Conservation (phyloP, 2,797 vertebrate species). For the Limosa lapponica region DNA sequence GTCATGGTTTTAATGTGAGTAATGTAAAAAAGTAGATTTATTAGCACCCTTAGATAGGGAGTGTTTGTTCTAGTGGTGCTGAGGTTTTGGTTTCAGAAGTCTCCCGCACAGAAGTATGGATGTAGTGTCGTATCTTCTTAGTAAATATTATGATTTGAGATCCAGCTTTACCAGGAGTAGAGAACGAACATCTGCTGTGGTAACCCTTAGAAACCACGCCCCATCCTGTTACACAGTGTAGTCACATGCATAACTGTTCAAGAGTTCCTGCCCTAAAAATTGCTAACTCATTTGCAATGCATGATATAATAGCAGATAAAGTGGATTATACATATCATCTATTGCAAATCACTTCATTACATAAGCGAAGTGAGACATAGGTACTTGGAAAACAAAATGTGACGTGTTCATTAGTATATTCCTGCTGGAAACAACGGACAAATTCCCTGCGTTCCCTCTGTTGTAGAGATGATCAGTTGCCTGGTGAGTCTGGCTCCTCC, state of each 20-base stretch:
- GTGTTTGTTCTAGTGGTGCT: not conserved
- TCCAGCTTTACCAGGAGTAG: not conserved
- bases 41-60: fast-evolving
- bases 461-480: not conserved
- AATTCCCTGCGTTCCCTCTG: not conserved
- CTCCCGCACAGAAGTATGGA: not conserved
- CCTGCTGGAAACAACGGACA: not conserved
- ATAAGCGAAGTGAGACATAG: not conserved
- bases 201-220: not conserved
- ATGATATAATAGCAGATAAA: not conserved
- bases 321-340: not conserved
- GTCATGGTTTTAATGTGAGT: not conserved
- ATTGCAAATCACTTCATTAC: not conserved
- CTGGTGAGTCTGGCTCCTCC: not conserved
- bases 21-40: not conserved
- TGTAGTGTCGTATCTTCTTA: not conserved
- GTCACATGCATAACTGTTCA: fast-evolving
- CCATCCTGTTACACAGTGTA: not conserved
- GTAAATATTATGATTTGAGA: not conserved
- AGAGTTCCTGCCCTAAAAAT: not conserved
- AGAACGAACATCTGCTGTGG: not conserved
- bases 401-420: not conserved
- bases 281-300: not conserved
- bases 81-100: not conserved
- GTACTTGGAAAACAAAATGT: not conserved